These are phyloP conservation scores for Pluvialis apricaria DNA, from an alignment of 2,113 vertebrate species.

Conservation along the genomic window DNA sequence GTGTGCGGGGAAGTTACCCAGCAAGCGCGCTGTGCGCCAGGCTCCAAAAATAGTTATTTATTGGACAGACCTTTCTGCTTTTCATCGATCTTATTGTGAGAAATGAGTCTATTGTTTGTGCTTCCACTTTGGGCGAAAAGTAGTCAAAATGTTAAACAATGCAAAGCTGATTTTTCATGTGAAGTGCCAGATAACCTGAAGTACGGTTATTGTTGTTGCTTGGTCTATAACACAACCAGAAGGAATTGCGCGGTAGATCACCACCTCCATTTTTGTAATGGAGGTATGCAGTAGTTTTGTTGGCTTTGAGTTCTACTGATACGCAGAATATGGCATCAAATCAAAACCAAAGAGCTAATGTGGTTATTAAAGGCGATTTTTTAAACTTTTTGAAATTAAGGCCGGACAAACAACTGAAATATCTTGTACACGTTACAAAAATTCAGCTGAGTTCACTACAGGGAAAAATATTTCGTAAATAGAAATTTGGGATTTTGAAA, in stretches of 20 bases:
- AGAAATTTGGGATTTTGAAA: neutral
- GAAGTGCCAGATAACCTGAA: neutral
- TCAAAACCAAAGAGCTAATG: neutral
- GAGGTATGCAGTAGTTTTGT: neutral
- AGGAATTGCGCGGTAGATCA: neutral
- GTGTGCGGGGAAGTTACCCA: neutral
- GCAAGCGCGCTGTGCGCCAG: fast-evolving
- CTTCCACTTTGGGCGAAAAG: neutral
- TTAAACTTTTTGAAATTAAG: neutral
- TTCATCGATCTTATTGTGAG: neutral
- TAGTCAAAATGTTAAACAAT: neutral
- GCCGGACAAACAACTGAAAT: neutral
- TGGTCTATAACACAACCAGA: fast-evolving
- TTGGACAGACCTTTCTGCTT: neutral
- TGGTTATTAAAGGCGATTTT: neutral
- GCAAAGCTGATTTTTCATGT: neutral
- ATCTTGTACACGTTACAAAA: neutral
- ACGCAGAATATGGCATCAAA: neutral
- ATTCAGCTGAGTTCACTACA: neutral
- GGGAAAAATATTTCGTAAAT: neutral
- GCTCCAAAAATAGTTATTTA: neutral
- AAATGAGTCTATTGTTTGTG: neutral
- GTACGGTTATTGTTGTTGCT: neutral
- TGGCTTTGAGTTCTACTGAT: neutral
- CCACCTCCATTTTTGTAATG: neutral